phyloP scores from a whole-genome alignment of 64 coral and sea anemone genomes.

The Porites lutea region DNA sequence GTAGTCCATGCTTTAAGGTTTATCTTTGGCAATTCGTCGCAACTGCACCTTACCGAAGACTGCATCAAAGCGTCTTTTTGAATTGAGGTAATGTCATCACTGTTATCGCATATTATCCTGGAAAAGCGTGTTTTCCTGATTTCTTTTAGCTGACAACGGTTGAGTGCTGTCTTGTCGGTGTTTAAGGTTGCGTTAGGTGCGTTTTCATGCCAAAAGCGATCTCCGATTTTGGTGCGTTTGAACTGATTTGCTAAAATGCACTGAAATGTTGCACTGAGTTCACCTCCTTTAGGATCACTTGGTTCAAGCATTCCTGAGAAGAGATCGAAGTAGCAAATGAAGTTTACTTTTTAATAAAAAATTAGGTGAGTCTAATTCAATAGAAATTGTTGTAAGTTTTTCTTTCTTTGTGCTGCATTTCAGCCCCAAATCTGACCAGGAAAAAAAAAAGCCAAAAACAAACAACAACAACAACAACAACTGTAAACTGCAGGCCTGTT shows the following conservation, averaged over 20 bases:
- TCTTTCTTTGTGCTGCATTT: too few species aligned
- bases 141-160: not conserved
- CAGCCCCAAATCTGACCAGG: too few species aligned
- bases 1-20: not conserved
- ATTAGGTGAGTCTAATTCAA: too few species aligned
- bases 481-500: too few species aligned
- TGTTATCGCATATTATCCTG: constrained; percentile 43
- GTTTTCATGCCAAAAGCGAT: constrained; percentile 28
- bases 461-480: too few species aligned
- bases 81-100: not conserved
- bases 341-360: not conserved
- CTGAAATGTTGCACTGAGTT: constrained; percentile 19
- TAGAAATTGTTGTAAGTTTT: too few species aligned
- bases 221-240: not conserved
- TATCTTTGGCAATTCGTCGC: not conserved
- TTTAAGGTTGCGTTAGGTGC: not conserved
- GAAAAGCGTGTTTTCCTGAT: not conserved
- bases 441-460: too few species aligned
- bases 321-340: not conserved
- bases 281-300: not conserved
- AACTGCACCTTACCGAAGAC: not conserved
- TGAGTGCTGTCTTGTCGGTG: not conserved
- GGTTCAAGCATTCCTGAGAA: not conserved
- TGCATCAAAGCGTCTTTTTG: not conserved
- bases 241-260: constrained; percentile 53